These are phyloP conservation scores for Drosophila sturtevanti DNA, from an alignment of 1,140 invertebrate genomes.

Conservation along the genomic window DNA sequence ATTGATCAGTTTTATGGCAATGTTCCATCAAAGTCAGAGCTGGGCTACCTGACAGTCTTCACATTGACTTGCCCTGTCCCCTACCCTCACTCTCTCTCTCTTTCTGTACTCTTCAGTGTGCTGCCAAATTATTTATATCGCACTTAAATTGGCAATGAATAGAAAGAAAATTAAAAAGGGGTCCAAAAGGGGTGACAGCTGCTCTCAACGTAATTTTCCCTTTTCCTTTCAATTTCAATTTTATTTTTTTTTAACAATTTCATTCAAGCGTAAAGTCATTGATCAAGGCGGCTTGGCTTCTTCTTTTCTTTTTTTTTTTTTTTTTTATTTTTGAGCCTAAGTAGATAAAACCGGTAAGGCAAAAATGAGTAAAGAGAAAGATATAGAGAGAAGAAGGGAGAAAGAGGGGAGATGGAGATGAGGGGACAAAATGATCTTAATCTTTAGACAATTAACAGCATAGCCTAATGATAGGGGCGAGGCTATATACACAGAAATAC, in stretches of 20 bases:
- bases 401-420: too few relatives aligned
- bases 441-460: conserved; percentile 67
- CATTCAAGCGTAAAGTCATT: conserved; percentile 61
- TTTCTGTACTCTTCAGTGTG: too few relatives aligned
- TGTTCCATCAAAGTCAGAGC: conserved; percentile 69
- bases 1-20: conserved; percentile 66
- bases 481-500: not conserved
- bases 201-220: conserved; percentile 39
- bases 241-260: conserved; percentile 29
- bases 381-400: not conserved
- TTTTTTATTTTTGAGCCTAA: conserved; percentile 38
- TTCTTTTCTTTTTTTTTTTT: not conserved
- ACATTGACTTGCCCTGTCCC: too few relatives aligned
- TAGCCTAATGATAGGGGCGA: conserved; percentile 67
- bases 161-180: conserved; percentile 44
- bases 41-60: conserved; percentile 49
- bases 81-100: not conserved
- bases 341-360: conserved; percentile 63
- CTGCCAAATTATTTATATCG: conserved; percentile 79
- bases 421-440: conserved; percentile 61
- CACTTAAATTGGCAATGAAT: conserved; percentile 79
- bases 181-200: conserved; percentile 72
- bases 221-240: not conserved
- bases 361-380: conserved; percentile 9
- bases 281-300: conserved; percentile 44